Conservation (phyloP, 35 echinoderm and acorn worm species). For the Ophiothrix spiculata region DNA sequence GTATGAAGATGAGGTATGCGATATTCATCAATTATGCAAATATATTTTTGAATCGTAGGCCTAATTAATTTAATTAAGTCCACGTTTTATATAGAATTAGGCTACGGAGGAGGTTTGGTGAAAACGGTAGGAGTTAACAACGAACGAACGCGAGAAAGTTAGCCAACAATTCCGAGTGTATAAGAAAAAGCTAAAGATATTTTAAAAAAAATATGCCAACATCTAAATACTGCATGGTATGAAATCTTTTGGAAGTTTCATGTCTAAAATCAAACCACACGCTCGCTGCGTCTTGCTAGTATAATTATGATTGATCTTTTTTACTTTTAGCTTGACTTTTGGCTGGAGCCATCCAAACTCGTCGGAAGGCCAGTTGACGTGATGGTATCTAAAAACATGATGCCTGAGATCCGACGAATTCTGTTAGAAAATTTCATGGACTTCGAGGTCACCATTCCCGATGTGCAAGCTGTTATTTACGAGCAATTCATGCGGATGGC, state of each 20-base stretch:
- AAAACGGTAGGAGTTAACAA: no score
- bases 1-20: background rate
- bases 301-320: background rate
- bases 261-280: background rate
- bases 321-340: constrained; percentile 60
- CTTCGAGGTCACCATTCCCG: constrained; percentile 54
- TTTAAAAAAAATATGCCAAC: background rate
- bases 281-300: background rate
- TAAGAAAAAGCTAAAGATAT: no score
- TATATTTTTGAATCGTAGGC: background rate
- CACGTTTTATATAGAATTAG: no score
- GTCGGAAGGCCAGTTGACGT: constrained; percentile 52
- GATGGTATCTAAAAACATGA: constrained; percentile 36
- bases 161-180: no score
- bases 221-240: background rate
- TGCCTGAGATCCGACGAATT: constrained; percentile 26
- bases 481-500: background rate
- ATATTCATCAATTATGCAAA: background rate
- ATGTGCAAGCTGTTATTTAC: constrained; percentile 68
- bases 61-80: background rate
- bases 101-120: no score
- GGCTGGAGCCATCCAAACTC: constrained; percentile 25
- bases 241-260: background rate
- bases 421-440: constrained; percentile 31
- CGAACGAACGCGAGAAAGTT: no score